These are phyloP conservation scores for Procavia capensis DNA, from an alignment of 2,113 vertebrate species.

Conservation along the genomic window DNA sequence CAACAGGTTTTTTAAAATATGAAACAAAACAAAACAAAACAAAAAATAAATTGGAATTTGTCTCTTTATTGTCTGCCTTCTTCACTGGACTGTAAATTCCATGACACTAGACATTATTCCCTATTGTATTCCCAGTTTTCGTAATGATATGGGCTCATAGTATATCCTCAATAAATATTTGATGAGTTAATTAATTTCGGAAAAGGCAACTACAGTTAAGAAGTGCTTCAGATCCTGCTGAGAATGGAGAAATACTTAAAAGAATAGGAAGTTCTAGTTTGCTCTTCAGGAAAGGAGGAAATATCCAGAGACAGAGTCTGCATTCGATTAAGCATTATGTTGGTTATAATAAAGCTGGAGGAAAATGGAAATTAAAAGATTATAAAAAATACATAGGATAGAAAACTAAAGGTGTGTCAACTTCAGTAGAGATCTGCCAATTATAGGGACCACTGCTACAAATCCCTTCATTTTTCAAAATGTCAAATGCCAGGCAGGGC, in stretches of 20 bases:
- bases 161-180: slow-evolving; percentile 70
- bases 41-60: background rate
- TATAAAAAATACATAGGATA: background rate
- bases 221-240: background rate
- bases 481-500: background rate
- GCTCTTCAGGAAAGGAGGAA: background rate
- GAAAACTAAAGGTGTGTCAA: background rate
- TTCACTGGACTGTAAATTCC: background rate
- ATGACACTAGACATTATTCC: background rate
- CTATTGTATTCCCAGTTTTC: background rate
- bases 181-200: slow-evolving; percentile 65
- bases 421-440: background rate
- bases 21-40: no score
- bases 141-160: background rate
- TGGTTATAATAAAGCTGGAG: background rate
- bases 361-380: background rate
- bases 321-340: background rate
- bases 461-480: background rate
- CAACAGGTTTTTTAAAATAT: no score
- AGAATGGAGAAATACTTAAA: slow-evolving; percentile 12
- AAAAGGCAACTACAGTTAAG: slow-evolving; percentile 3
- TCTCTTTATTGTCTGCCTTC: background rate
- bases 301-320: background rate
- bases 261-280: background rate
- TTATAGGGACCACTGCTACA: background rate